A percentile compares a stretch with the other conserved stretches of the same genome.
Evolutionary conservation across 1,140 invertebrate species (phyloP).

Genomic region (Hylyphantes graminicola): DNA sequence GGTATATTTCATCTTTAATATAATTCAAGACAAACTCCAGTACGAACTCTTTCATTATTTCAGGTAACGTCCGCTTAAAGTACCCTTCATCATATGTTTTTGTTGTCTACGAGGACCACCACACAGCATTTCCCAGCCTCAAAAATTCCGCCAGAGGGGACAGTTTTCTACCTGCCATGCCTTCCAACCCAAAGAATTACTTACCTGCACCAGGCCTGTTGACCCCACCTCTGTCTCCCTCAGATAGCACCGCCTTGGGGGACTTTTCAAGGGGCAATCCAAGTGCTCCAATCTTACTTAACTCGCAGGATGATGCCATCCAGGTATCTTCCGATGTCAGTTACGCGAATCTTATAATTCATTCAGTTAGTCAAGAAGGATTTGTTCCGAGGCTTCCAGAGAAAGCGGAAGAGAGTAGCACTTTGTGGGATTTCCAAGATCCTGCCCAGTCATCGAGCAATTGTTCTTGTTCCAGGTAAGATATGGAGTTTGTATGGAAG

Average conservation of each 20-base stretch:
- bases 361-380: conserved; percentile 49
- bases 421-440: conserved; percentile 54
- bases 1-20: not conserved
- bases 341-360: conserved; percentile 13
- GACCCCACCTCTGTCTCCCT: conserved; percentile 52
- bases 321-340: not conserved
- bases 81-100: conserved; percentile 95
- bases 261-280: conserved; percentile 7
- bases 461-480: conserved; percentile 16
- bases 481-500: not conserved
- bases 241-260: conserved; percentile 2
- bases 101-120: conserved; percentile 84
- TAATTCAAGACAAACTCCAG: too few species aligned
- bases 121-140: conserved; percentile 3
- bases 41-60: not conserved
- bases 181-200: conserved; percentile 5
- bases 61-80: conserved; percentile 88
- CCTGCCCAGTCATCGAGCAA: not conserved
- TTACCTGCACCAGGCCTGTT: conserved; percentile 20
- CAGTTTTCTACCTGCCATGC: not conserved
- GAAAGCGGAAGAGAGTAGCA: conserved; percentile 14
- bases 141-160: not conserved
- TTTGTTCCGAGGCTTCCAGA: not conserved
- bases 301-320: not conserved
- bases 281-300: not conserved